Conservation (phyloP, 2,888 invertebrate genomes). For the Ernsta delagoae region DNA sequence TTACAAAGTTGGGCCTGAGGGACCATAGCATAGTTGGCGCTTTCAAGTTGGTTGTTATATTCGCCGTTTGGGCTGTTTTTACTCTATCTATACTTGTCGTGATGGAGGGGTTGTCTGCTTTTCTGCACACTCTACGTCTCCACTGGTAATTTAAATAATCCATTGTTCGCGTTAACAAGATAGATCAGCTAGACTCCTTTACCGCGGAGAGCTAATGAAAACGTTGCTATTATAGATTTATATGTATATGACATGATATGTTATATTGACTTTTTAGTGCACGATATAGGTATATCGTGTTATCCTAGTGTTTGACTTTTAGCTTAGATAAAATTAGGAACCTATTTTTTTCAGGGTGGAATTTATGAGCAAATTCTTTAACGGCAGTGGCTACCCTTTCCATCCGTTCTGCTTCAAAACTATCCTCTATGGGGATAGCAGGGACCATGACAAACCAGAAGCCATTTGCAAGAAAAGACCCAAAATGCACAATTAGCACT, state of each 20-base stretch:
- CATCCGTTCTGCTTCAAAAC: slow-evolving; percentile 88
- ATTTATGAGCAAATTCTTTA: slow-evolving; percentile 97
- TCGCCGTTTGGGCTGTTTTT: slow-evolving; percentile 90
- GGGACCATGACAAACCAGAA: slow-evolving; percentile 49
- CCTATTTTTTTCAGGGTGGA: slow-evolving; percentile 89
- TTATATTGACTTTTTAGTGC: no score
- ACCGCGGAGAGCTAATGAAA: no score
- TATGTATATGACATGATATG: no score
- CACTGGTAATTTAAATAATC: slow-evolving; percentile 87
- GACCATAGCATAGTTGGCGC: slow-evolving; percentile 60
- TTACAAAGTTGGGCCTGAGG: slow-evolving; percentile 77
- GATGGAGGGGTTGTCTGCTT: slow-evolving; percentile 96
- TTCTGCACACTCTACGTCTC: slow-evolving; percentile 93
- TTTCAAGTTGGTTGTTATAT: slow-evolving; percentile 85
- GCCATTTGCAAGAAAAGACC: slow-evolving; percentile 51
- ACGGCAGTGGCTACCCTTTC: slow-evolving; percentile 88
- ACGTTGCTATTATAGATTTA: no score
- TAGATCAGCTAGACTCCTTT: no score
- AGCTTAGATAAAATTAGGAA: no score
- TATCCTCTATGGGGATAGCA: slow-evolving; percentile 52
- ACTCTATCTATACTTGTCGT: slow-evolving; percentile 92
- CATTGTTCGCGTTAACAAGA: not conserved
- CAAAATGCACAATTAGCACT: slow-evolving; percentile 9
- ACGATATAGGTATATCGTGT: no score
- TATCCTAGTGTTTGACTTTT: no score